phyloP scores from a whole-genome alignment of 2,113 vertebrate genomes.

The Leptocoma aspasia region DNA sequence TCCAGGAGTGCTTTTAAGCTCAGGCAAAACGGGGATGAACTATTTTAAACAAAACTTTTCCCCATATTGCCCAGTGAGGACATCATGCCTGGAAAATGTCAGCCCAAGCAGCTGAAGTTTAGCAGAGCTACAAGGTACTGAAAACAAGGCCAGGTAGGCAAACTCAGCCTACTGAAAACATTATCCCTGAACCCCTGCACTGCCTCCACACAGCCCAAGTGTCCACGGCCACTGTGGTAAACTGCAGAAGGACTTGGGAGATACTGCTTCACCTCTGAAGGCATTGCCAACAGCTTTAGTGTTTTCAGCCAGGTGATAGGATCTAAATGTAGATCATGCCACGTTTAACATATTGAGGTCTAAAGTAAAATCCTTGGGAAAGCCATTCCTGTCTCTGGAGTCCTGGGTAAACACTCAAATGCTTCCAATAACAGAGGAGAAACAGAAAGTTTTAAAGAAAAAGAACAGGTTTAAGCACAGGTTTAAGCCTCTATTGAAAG shows the following conservation, averaged over 20 bases:
- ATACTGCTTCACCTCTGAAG: not conserved
- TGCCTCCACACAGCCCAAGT: fast-evolving
- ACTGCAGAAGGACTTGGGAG: not conserved
- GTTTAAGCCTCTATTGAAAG: not conserved
- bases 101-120: not conserved
- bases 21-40: not conserved
- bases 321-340: not conserved
- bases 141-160: not conserved
- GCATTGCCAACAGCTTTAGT: not conserved
- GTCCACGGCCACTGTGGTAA: not conserved
- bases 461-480: not conserved
- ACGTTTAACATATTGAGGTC: not conserved
- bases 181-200: not conserved
- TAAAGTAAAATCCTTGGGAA: not conserved
- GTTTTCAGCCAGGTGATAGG: not conserved
- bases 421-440: not conserved
- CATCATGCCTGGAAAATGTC: not conserved
- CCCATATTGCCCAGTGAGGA: not conserved
- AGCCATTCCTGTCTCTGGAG: not conserved
- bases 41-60: not conserved
- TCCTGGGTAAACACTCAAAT: not conserved
- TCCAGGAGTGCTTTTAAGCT: not conserved
- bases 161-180: not conserved
- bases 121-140: not conserved
- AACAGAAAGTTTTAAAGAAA: not conserved